Percentiles rank a stretch among this genome's conserved stretches.
Conservation (phyloP, 2,113 vertebrate species). For the western clawed frog (Xenopus tropicalis) region UCB_Xtro_10.0 CM004443.2:127683501-127684000, state of each 20-base stretch:
- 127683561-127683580: no score
- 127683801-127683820: conserved; percentile 1
- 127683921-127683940: conserved; percentile 71
- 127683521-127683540: no score
- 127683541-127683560: no score
- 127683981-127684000: conserved; percentile 29
- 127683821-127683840: neutral
- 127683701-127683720: neutral
- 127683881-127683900: neutral
- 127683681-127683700: neutral
- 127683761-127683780: neutral
- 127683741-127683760: conserved; percentile 4
- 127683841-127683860: neutral
- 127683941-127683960: conserved; percentile 82
- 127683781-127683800: conserved; percentile 5
- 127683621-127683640: neutral
- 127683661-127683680: neutral
- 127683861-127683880: neutral
- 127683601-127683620: neutral
- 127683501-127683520: no score
- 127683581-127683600: neutral
- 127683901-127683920: neutral
- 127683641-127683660: neutral
- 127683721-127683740: neutral
- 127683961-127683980: conserved; percentile 73